Percentiles rank a stretch among this genome's conserved stretches.
These are phyloP conservation scores for Leucozona laternaria DNA, from an alignment of 2,888 invertebrate species.

Conservation along the genomic window DNA sequence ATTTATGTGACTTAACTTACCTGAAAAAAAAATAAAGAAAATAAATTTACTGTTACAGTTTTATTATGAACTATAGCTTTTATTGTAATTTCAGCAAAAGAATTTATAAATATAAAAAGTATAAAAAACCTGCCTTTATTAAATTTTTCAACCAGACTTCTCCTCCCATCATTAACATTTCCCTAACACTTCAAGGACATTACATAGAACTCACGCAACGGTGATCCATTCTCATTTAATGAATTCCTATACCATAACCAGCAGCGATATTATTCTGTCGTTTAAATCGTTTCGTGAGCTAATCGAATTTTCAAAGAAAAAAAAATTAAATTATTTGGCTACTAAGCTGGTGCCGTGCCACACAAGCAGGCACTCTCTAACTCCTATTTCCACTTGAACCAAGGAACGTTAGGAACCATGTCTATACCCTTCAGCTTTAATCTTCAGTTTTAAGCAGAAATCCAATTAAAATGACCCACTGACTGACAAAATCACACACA, in stretches of 20 bases:
- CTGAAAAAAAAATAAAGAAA: too few species aligned
- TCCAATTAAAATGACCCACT: constrained; percentile 68
- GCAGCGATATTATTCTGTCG: constrained; percentile 8
- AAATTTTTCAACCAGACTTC: background rate
- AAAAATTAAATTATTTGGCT: background rate
- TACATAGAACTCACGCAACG: background rate
- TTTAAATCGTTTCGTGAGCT: constrained; percentile 17
- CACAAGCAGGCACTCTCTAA: background rate
- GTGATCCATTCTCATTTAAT: constrained; percentile 10
- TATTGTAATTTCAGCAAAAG: too few species aligned
- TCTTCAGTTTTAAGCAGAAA: constrained; percentile 27
- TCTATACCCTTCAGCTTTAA: background rate
- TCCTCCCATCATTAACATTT: background rate
- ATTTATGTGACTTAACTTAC: too few species aligned
- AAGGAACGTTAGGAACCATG: too few species aligned
- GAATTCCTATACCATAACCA: background rate
- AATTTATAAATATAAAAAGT: too few species aligned
- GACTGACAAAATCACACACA: constrained; percentile 52
- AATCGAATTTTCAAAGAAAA: constrained; percentile 3
- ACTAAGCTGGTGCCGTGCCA: background rate
- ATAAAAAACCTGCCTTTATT: too few species aligned
- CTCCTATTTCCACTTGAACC: background rate
- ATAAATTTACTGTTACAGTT: too few species aligned
- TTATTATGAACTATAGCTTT: too few species aligned
- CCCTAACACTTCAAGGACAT: background rate